Percentiles rank a stretch among this genome's conserved stretches.
phyloP scores from a whole-genome alignment of 2,113 vertebrate genomes.

The Uria aalge region DNA sequence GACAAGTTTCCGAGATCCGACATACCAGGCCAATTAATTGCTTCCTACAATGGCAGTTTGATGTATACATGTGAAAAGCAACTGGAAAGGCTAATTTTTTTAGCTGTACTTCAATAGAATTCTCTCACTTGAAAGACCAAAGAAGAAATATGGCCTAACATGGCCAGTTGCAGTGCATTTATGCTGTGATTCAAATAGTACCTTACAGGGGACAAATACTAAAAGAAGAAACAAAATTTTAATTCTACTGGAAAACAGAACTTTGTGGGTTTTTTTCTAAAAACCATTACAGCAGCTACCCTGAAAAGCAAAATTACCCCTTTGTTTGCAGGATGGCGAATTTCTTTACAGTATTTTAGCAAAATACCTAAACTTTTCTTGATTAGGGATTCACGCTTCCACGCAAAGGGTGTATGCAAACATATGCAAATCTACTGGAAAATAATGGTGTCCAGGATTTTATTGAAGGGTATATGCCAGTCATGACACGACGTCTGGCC shows the following conservation, averaged over 20 bases:
- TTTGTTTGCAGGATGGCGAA: background rate
- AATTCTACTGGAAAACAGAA: background rate
- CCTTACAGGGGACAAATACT: background rate
- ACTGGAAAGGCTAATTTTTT: slow-evolving; percentile 30
- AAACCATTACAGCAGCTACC: background rate
- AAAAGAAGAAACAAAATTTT: background rate
- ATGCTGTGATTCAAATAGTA: background rate
- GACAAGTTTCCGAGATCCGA: slow-evolving; percentile 17
- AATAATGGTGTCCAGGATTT: background rate
- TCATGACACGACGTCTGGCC: background rate
- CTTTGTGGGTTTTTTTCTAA: background rate
- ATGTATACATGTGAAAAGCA: slow-evolving; percentile 7
- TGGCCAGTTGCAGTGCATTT: background rate
- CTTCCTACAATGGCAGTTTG: slow-evolving; percentile 18
- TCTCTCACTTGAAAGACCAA: slow-evolving; percentile 12
- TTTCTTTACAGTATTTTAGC: background rate
- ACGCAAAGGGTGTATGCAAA: background rate
- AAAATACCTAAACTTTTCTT: background rate
- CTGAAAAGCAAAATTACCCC: background rate
- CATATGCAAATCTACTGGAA: background rate
- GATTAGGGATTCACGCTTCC: background rate
- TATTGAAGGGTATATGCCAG: background rate
- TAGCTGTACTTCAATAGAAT: slow-evolving; percentile 16
- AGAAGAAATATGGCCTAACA: background rate
- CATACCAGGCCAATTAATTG: background rate